These are phyloP conservation scores for Ctena decussata DNA, from an alignment of 2,888 invertebrate genomes.

Conservation along the genomic window DNA sequence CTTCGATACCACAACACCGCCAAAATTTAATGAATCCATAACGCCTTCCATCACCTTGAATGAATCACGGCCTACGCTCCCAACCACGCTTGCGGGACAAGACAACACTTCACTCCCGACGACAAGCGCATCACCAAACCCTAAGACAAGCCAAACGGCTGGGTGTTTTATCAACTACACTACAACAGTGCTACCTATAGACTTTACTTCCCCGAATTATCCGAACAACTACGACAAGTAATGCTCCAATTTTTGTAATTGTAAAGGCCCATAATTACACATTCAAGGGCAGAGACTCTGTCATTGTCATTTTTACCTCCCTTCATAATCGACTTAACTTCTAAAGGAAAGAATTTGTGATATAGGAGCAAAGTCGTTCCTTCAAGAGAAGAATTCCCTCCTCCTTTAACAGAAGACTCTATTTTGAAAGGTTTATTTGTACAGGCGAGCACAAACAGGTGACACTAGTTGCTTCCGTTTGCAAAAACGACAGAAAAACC, in stretches of 20 bases:
- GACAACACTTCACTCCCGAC: not conserved
- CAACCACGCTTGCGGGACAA: too few relatives aligned
- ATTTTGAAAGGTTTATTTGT: too few relatives aligned
- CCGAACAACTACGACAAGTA: conserved; percentile 15
- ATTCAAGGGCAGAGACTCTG: not conserved
- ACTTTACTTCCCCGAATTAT: not conserved
- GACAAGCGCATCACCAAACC: not conserved
- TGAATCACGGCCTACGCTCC: not conserved
- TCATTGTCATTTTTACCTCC: not conserved
- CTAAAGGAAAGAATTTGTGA: not conserved
- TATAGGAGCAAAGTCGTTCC: not conserved
- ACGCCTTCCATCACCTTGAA: not conserved
- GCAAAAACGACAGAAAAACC: too few relatives aligned
- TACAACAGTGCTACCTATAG: not conserved
- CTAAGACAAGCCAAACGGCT: not conserved
- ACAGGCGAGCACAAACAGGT: too few relatives aligned
- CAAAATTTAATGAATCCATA: not conserved
- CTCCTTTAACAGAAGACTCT: too few relatives aligned
- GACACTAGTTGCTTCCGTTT: too few relatives aligned
- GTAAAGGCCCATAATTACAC: not conserved
- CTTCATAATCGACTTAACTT: not conserved
- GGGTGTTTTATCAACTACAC: not conserved
- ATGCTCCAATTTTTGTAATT: not conserved
- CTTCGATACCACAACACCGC: too few relatives aligned
- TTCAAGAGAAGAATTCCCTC: not conserved